Conservation (phyloP, 2,113 vertebrate genomes). For the Gadus macrocephalus region DNA sequence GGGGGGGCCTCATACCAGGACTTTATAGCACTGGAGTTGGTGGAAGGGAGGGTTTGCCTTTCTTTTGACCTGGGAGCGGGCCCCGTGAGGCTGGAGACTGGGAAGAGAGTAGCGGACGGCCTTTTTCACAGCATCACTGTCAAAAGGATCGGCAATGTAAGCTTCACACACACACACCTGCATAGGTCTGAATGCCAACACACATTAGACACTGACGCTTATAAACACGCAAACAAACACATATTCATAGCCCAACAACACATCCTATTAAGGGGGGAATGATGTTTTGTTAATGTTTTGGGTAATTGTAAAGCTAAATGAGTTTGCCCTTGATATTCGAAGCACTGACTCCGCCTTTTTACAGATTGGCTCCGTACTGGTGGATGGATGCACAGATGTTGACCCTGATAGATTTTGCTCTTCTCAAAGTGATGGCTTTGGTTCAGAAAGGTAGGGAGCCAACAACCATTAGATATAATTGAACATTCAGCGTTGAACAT, state of each 20-base stretch:
- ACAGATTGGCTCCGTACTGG: constrained; percentile 68
- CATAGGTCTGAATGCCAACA: too few relatives aligned
- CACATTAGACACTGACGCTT: background rate
- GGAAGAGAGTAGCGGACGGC: constrained; percentile 69
- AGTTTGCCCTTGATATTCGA: background rate
- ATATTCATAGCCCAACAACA: background rate
- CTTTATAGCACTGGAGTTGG: constrained; percentile 70
- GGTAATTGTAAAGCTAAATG: too few relatives aligned
- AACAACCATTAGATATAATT: background rate
- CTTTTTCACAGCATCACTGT: constrained; percentile 67
- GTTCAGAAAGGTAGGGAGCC: constrained; percentile 58
- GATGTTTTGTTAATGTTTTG: background rate
- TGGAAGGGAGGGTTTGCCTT: constrained; percentile 57
- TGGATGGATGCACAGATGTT: constrained; percentile 68
- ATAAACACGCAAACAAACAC: background rate
- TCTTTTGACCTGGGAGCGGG: constrained; percentile 73
- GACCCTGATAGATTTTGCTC: constrained; percentile 63
- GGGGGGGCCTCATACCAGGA: constrained; percentile 56
- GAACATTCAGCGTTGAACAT: background rate
- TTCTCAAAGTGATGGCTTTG: constrained; percentile 51
- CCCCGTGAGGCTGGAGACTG: constrained; percentile 61
- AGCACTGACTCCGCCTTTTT: constrained; percentile 19
- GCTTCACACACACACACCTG: constrained; percentile 14
- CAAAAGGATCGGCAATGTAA: constrained; percentile 70
- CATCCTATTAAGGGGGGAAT: background rate